Evolutionary conservation across 2,888 invertebrate genomes (phyloP).

Genomic region (Cosmia pyralina): DNA sequence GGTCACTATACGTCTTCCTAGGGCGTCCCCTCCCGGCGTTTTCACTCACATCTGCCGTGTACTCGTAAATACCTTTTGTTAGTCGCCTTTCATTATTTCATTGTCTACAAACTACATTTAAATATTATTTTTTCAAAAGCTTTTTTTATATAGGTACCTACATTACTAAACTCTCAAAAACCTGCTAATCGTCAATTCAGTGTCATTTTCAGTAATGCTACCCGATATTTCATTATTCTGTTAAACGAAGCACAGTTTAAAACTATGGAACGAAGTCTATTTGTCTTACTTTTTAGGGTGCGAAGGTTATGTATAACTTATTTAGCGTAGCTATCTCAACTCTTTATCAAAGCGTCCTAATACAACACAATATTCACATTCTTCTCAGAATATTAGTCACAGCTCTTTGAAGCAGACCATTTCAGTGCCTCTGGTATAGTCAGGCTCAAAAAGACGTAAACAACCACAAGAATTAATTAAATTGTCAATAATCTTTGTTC

Average conservation of each 20-base stretch:
- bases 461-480: neutral
- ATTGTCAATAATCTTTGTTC: neutral
- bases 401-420: slow-evolving; percentile 18
- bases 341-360: neutral
- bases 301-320: neutral
- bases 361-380: neutral
- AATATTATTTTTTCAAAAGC: neutral
- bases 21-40: too few relatives aligned
- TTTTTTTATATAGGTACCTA: neutral
- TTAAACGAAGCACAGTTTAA: neutral
- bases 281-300: neutral
- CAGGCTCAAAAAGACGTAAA: neutral
- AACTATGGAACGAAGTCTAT: neutral
- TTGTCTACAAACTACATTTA: neutral
- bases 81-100: too few relatives aligned
- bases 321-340: neutral
- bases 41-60: too few relatives aligned
- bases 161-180: neutral
- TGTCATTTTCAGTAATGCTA: neutral
- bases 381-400: slow-evolving; percentile 13
- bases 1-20: too few relatives aligned
- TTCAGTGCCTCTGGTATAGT: slow-evolving; percentile 20
- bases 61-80: too few relatives aligned
- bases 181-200: neutral
- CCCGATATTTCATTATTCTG: neutral